These are phyloP conservation scores for Tetheella fluctuosa DNA, from an alignment of 2,888 invertebrate species.

Conservation along the genomic window DNA sequence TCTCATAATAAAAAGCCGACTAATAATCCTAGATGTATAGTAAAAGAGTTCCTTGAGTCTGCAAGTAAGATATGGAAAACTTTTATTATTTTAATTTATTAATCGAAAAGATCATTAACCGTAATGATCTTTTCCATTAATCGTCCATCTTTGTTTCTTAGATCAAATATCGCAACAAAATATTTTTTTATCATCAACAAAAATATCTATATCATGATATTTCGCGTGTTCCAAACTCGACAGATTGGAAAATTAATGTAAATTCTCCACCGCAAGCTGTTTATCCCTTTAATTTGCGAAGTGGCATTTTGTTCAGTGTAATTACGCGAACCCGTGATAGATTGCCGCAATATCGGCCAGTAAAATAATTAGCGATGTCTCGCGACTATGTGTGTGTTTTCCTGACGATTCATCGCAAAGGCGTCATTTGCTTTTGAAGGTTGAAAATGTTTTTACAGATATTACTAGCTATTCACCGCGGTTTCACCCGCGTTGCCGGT, in stretches of 20 bases:
- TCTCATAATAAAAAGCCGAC: background rate
- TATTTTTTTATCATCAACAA: background rate
- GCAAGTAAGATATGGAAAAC: too few relatives aligned
- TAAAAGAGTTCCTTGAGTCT: background rate
- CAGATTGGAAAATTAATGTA: constrained; percentile 51
- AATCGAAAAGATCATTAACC: too few relatives aligned
- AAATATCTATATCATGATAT: background rate
- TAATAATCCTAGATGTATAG: background rate
- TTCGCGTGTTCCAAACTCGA: constrained; percentile 17
- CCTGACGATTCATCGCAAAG: constrained; percentile 27
- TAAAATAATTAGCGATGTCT: constrained; percentile 45
- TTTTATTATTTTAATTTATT: too few relatives aligned
- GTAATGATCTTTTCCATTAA: too few relatives aligned
- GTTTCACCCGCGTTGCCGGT: too few relatives aligned
- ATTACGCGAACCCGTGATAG: constrained; percentile 35
- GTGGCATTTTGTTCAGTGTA: constrained; percentile 30
- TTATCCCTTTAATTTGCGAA: constrained; percentile 55
- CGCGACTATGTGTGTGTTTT: constrained; percentile 25
- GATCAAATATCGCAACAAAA: background rate
- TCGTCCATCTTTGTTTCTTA: too few relatives aligned
- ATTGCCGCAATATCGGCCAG: constrained; percentile 41
- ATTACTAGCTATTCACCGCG: too few relatives aligned
- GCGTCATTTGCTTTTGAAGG: background rate
- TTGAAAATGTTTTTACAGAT: background rate
- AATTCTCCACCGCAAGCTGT: constrained; percentile 50